Conservation (phyloP, 2,888 invertebrate species). For the Patella depressa region DNA sequence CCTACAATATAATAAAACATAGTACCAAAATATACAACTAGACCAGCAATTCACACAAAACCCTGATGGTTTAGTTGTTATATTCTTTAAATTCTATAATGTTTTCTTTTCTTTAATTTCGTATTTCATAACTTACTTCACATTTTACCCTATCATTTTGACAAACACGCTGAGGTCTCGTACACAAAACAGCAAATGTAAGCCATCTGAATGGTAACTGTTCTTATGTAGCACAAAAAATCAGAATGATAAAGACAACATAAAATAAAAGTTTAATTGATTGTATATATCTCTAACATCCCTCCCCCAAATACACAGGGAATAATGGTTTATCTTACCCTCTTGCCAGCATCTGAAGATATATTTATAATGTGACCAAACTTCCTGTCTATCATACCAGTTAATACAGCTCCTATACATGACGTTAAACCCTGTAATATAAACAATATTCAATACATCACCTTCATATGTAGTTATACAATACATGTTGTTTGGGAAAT, state of each 20-base stretch:
- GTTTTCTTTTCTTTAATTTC: too few species aligned
- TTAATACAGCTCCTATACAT: conserved; percentile 69
- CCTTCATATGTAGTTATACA: too few species aligned
- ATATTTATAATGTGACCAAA: conserved; percentile 72
- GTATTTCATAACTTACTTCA: too few species aligned
- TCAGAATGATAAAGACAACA: background rate
- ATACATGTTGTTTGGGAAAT: too few species aligned
- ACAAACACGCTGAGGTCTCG: too few species aligned
- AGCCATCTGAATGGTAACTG: too few species aligned
- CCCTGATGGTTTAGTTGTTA: conserved; percentile 61
- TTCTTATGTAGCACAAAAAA: too few species aligned
- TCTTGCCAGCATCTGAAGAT: conserved; percentile 71
- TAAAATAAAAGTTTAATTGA: background rate
- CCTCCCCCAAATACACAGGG: background rate
- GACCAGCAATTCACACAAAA: conserved; percentile 65
- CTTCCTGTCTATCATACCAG: conserved; percentile 68
- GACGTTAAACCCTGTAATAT: conserved; percentile 69
- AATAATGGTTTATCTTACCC: conserved; percentile 44
- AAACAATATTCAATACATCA: too few species aligned
- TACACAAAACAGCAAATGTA: too few species aligned
- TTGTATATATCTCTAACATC: background rate
- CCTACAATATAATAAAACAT: conserved; percentile 70
- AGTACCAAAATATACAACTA: conserved; percentile 72
- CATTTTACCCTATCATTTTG: too few species aligned
- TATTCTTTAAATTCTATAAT: too few species aligned